Percentiles rank a stretch among this genome's conserved stretches.
phyloP scores from a whole-genome alignment of 2,888 invertebrate genomes.

The Plutella xylostella region DNA sequence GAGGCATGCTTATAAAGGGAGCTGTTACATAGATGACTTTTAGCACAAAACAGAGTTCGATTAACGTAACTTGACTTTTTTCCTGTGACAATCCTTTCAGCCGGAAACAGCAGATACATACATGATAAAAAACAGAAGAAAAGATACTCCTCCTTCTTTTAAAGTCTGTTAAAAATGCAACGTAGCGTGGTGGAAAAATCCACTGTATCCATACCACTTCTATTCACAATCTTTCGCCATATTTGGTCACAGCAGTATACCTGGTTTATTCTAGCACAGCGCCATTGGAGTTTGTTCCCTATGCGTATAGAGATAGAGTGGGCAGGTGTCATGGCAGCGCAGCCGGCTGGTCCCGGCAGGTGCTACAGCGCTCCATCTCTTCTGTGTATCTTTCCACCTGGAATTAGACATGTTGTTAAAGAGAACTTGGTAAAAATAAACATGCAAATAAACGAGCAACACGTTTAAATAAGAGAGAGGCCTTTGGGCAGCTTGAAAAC shows the following conservation, averaged over 20 bases:
- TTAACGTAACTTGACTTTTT: too few species aligned
- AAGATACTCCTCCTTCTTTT: not conserved
- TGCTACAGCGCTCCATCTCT: slow-evolving; percentile 31
- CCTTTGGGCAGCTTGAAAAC: too few species aligned
- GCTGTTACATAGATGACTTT: too few species aligned
- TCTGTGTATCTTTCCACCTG: slow-evolving; percentile 24
- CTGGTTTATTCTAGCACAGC: not conserved
- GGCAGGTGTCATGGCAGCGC: slow-evolving; percentile 23
- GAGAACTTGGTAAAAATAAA: not conserved
- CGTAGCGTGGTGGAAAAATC: not conserved
- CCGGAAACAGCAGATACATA: too few species aligned
- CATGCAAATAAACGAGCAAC: not conserved
- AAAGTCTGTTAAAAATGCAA: not conserved
- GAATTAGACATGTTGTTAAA: slow-evolving; percentile 18
- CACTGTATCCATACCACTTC: not conserved
- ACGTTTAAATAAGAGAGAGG: too few species aligned
- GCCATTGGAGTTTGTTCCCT: not conserved
- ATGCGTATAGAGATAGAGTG: slow-evolving; percentile 15
- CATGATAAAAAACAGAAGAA: too few species aligned
- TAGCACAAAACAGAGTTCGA: too few species aligned
- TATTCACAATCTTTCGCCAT: not conserved
- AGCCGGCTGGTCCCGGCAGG: slow-evolving; percentile 33
- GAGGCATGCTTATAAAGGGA: too few species aligned
- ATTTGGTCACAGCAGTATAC: not conserved
- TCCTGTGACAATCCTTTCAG: too few species aligned